Base-by-base conservation (phyloP, 2,797 vertebrate genomes). In the Geotrypetes seraphini region DNA sequence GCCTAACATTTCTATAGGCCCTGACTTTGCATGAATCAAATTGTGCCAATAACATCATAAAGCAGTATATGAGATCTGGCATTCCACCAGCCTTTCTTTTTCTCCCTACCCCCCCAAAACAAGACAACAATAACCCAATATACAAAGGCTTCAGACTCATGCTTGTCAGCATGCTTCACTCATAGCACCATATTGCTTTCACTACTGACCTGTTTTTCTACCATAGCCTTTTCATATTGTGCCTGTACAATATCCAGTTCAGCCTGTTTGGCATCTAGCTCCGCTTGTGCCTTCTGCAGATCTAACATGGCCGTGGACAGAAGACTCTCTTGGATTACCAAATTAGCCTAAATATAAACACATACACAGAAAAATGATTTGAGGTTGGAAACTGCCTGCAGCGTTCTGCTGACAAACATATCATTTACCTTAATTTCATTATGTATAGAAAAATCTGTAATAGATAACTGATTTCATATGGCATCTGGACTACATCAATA, bases 181-280 rank as follows among this genome's bases (percentile, higher is more conserved):
- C n/a, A n/a, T n/a, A n/a, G n/a, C n/a, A n/a, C n/a, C n/a, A n/a
- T n/a, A n/a, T n/a, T n/a, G n/a, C n/a, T n/a, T n/a, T n/a, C n/a
- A n/a, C n/a, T n/a, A 25, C 37, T 33, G 33, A 97, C 95, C 91
- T 96, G 89, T 73, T 99, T 99, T 65, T 96, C 87, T 28, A 47
- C 72, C 82, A 89, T 78, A 5, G 92, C 92, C 38, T 87, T 87
- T 43, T 96, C 90, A 12, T 96, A 97, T 25, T 91, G 85, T 0
- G 68, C 75, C 69, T 90, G 89, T 3, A 94, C 90, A 63, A 84
- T 59, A 25, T 95, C 90, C 25, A 99, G 81, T 60, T 97, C 92
- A 0, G 85, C 79, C 58, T 95, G 87, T 50, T 95, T 99, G 25
- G 78, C 83, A 13, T 90, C 84, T 60, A 99, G 62, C 60, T 96